Evolutionary conservation across 2,113 vertebrate genomes (phyloP), one percentile per base, ranked within the genome.

Genomic region (Carlito syrichta): DNA sequence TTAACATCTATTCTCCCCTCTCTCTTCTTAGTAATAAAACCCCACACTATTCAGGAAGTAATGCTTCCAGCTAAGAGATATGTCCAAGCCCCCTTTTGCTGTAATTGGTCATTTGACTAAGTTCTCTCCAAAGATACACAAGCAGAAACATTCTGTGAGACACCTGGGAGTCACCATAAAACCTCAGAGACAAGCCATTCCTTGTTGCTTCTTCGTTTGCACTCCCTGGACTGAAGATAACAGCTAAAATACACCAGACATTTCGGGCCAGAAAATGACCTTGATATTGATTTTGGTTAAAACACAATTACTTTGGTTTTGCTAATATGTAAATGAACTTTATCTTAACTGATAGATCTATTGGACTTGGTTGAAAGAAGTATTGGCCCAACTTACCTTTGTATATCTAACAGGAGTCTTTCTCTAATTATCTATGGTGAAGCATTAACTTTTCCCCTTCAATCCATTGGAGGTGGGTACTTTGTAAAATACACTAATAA

Each of bases 271-370:
- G n/a, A 38, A 92, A 73, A 76, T n/a, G 14, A 50, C 48, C 19
- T 69, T 69, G 58, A 94, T 45, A 89, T 45, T 69, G 62, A 23
- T 90, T 93, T 93, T 82, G 30, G 30, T 38, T 74, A 82, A 82
- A 95, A 76, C 20, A 86, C 30, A 82, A 77, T 45, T 85, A 68
- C 74, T 86, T 81, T 54, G 23, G 10, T 62, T 89, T 88, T 92
- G 3, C 19, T 84, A 2, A 52, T 43, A 54, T 14, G n/a, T 30
- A 86, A 35, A 76, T 76, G 2, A 69, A 91, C 17, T 74, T 52
- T 43, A 27, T 25, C 8, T 86, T 56, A 85, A n/a, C 9, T 86
- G 45, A 43, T 38, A 71, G 52, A 74, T 32, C 19, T 71, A 38
- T 71, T 86, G 73, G 58, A 77, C 1, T 79, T 50, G 48, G 79